Conservation (phyloP, 2,113 vertebrate genomes). For the Danionella cerebrum region DNA sequence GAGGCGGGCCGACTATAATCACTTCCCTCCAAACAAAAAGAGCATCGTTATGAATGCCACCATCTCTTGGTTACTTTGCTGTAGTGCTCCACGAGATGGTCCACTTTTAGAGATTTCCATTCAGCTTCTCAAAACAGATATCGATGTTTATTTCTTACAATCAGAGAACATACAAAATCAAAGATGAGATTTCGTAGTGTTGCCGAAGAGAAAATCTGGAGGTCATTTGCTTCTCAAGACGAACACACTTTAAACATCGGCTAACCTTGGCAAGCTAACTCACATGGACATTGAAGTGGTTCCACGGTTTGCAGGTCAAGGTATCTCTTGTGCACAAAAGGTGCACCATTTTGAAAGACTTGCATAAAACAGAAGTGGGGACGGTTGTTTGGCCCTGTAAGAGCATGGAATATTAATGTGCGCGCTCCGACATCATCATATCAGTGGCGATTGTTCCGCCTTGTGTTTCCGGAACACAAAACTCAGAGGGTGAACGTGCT, state of each 20-base stretch:
- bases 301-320: conserved; percentile 25
- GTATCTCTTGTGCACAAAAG: conserved; percentile 7
- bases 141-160: background rate
- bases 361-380: background rate
- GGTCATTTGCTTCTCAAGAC: background rate
- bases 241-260: background rate
- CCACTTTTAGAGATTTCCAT: background rate
- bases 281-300: background rate
- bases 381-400: background rate
- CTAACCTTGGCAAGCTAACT: background rate
- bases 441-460: background rate
- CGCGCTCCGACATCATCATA: conserved; percentile 28
- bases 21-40: conserved; percentile 7
- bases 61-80: background rate
- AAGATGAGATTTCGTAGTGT: background rate
- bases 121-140: no score
- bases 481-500: background rate
- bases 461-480: conserved; percentile 19
- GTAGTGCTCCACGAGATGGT: no score
- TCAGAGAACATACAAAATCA: background rate
- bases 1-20: background rate
- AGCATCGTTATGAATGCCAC: background rate
- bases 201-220: background rate
- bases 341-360: conserved; percentile 1
- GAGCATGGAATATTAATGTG: conserved; percentile 32